Percentiles rank a stretch among this genome's conserved stretches.
Evolutionary conservation across 2,888 invertebrate species (phyloP).

Genomic region (Aspidiotus destructor): DNA sequence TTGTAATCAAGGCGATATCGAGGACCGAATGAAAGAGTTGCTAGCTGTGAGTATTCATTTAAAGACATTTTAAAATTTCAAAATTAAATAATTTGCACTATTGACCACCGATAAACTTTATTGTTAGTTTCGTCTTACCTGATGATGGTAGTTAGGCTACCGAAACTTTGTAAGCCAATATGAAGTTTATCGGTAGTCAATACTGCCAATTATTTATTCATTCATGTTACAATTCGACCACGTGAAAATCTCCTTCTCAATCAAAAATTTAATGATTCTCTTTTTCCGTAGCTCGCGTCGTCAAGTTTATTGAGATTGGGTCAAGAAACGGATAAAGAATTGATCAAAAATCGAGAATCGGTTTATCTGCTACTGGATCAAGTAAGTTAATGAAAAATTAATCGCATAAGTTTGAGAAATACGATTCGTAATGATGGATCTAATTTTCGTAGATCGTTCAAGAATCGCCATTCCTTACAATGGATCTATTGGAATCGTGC

Average conservation of each 20-base stretch:
- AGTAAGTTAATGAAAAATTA: conserved; percentile 40
- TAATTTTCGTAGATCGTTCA: conserved; percentile 67
- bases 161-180: too few relatives aligned
- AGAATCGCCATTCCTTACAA: conserved; percentile 94
- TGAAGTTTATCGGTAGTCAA: too few relatives aligned
- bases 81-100: too few relatives aligned
- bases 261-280: not conserved
- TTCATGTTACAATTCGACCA: too few relatives aligned
- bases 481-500: conserved; percentile 97
- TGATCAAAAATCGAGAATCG: conserved; percentile 86
- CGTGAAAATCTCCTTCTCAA: not conserved
- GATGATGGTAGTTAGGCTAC: too few relatives aligned
- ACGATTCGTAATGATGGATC: not conserved
- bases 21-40: conserved; percentile 95
- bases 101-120: too few relatives aligned
- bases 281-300: conserved; percentile 62
- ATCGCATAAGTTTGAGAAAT: not conserved
- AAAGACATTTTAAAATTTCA: too few relatives aligned
- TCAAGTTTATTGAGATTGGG: conserved; percentile 89
- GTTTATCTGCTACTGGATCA: conserved; percentile 90
- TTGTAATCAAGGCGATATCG: conserved; percentile 91
- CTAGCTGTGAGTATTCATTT: conserved; percentile 47
- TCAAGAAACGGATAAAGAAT: conserved; percentile 91
- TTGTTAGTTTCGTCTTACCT: too few relatives aligned
- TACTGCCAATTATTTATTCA: too few relatives aligned